Evolutionary conservation across 2,888 invertebrate species (phyloP), one percentile per base, ranked within the genome.

Genomic region (Plagodis pulveraria): DNA sequence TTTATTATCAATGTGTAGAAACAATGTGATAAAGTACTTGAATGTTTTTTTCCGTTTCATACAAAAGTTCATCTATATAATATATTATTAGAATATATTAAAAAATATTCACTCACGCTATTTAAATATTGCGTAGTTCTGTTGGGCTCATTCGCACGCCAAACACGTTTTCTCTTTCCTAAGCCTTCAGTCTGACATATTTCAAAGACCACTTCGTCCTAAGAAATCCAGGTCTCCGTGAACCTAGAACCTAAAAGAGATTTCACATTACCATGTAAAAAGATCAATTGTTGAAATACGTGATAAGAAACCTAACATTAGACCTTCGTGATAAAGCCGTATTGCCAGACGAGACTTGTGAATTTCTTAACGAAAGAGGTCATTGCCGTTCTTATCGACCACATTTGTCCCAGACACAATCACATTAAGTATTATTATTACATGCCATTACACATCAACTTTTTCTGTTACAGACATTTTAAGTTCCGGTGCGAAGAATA

Each of bases 391-490:
- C 60, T 58, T 71, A 74, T 76, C 69, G 74, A 77, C 66, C 72
- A 60, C 57, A 62, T 49, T 66, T 60, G 63, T 12, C 58, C 63
- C 65, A 52, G 66, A 53, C 49, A 46, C 35, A 43, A 58, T 44
- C 36, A 56, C 56, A 60, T 58, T n/a, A 41, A 10, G 8, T 41
- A 12, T 12, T 43, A 44, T 22, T 38, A 32, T 8, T 32, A 11
- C 6, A 9, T 32, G 22, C 32, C 12, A 7, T 34, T 32, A 6
- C 32, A 9, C 32, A 12, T 35, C 12, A 12, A 41, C 66, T 68
- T 63, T 74, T 67, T 71, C 73, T 78, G 76, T 72, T 88, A 56
- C 87, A 89, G 89, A 87, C 87, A 76, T 77, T 10, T 85, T 71
- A 72, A 81, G 78, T 83, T 82, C 73, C 80, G 73, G 77, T 72